Evolutionary conservation across 2,797 vertebrate genomes (phyloP).

Genomic region (Vespertilio murinus): DNA sequence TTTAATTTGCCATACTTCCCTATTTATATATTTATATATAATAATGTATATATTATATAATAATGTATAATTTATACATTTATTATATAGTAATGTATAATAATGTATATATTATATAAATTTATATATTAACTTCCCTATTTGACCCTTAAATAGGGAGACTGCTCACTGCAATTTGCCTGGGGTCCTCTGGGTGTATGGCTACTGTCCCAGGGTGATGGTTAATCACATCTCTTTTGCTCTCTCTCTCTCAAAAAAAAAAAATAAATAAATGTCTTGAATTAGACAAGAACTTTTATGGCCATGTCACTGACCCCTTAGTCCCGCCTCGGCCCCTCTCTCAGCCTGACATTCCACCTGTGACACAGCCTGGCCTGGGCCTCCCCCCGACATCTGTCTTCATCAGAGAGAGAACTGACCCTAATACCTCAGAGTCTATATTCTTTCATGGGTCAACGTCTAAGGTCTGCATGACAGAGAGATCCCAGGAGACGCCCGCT

Average conservation of each 20-base stretch:
- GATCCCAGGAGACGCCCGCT: background rate
- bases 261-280: background rate
- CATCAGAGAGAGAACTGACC: background rate
- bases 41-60: too few relatives aligned
- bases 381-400: slow-evolving; percentile 2
- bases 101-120: too few relatives aligned
- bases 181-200: background rate
- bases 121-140: too few relatives aligned
- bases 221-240: background rate
- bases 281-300: background rate
- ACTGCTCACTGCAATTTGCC: background rate
- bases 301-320: background rate
- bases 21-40: too few relatives aligned
- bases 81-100: too few relatives aligned
- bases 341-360: background rate
- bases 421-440: background rate
- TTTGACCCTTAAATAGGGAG: background rate
- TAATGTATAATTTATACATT: too few relatives aligned
- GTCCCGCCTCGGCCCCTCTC: background rate
- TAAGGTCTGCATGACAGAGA: background rate
- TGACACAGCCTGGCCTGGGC: background rate
- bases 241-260: background rate
- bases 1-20: background rate
- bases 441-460: background rate
- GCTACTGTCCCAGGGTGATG: background rate